Base-by-base conservation (phyloP, 2,113 vertebrate species). In the Dicentrarchus labrax region DNA sequence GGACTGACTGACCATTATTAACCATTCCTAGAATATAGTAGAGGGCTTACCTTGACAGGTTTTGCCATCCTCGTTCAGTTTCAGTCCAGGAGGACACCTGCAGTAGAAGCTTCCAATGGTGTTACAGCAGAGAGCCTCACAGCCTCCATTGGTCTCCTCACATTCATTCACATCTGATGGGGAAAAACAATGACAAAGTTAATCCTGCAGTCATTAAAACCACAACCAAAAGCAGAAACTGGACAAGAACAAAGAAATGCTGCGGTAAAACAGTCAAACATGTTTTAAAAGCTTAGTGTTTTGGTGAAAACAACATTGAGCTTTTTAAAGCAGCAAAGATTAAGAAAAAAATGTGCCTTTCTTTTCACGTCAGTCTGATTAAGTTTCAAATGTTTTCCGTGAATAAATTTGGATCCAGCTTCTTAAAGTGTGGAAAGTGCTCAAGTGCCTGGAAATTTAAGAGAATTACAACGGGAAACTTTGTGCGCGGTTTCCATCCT, bases 21-120 rank as follows among this genome's bases (percentile, higher is more conserved):
- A 30, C 30, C 30, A 30, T 30, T 30, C 30, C 30, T 30, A 30
- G 30, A 39, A 38, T 5, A 45, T n/a, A 71, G n/a, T 1, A 39
- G 8, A 7, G 48, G 36, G 71, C 93, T 91, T 71, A 96, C 96
- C 96, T 94, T 93, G 82, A 67, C 97, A 97, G 0, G 92, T 91
- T 90, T 91, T 96, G 6, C 95, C 93, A 0, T 96, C 95, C 0
- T 84, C 94, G 41, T 78, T 94, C 62, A 96, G 94, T 80, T 93
- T 84, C 68, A 62, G 91, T 17, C 97, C 95, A 0, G 84, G 47
- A 0, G 93, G 92, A 53, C 96, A 96, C 77, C 87, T 91, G 93
- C 97, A 96, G 92, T 94, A 95, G 94, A 96, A 97, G 71, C 96
- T 97, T 38, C 97, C 96, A 3, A 96, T 92, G 17, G 96, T 96